Evolutionary conservation across 2,797 vertebrate genomes (phyloP).

Genomic region (Jordanella pulchra): DNA sequence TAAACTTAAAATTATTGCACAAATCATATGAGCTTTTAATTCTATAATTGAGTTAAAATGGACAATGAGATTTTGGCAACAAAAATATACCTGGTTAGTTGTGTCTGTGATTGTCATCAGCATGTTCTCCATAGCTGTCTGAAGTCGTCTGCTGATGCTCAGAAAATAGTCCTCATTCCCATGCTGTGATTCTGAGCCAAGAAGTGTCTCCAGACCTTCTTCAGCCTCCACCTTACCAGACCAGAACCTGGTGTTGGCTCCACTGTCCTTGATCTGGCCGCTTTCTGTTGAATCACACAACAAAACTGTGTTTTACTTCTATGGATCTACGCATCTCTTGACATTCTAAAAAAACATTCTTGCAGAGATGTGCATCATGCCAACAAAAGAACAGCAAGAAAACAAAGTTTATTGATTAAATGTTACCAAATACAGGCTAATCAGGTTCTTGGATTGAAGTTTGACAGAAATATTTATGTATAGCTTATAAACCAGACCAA

Average conservation of each 20-base stretch:
- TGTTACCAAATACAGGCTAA: neutral
- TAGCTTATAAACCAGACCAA: slow-evolving; percentile 8
- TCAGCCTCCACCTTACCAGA: slow-evolving; percentile 67
- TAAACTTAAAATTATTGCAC: neutral
- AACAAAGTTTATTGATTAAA: no score
- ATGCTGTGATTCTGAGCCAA: slow-evolving; percentile 79
- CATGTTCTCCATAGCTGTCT: slow-evolving; percentile 90
- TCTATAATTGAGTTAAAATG: neutral
- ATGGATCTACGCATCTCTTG: neutral
- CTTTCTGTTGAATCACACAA: slow-evolving; percentile 45
- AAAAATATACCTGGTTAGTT: slow-evolving; percentile 84
- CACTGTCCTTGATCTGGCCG: slow-evolving; percentile 58
- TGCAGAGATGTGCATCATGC: neutral
- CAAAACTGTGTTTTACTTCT: slow-evolving; percentile 6
- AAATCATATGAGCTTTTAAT: neutral
- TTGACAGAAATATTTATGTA: neutral
- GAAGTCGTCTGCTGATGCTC: slow-evolving; percentile 87
- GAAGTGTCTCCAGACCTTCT: slow-evolving; percentile 78
- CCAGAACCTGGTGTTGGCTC: slow-evolving; percentile 72
- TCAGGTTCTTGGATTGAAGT: neutral
- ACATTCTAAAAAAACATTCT: neutral
- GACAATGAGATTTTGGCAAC: neutral
- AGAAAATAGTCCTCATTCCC: slow-evolving; percentile 87
- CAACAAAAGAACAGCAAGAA: neutral
- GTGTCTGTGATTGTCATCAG: slow-evolving; percentile 89